Base-by-base conservation (phyloP, 2,113 vertebrate species). In the Carlito syrichta region DNA sequence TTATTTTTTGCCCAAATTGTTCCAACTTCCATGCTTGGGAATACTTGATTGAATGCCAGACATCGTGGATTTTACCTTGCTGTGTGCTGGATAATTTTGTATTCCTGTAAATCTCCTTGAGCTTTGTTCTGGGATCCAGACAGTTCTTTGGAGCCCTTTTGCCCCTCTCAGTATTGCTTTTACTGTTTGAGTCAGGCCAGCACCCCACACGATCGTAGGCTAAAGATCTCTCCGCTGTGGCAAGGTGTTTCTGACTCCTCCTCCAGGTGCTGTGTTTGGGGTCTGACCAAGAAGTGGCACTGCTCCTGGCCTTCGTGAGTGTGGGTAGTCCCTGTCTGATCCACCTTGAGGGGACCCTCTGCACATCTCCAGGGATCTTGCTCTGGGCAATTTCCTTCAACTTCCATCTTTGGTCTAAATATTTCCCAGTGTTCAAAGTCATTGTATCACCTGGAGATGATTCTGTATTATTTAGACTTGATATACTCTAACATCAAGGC, bases 261-360 rank as follows among this genome's bases (percentile, higher is more conserved):
- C 22, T 32, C 32, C 25, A 32, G 17, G 17, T 16, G 14, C 43
- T 54, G 2, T 50, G 4, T 43, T 56, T 5, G 13, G 8, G 40
- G 12, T 56, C 35, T 76, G 58, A 40, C 74, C 3, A 10, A 12
- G 32, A 66, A n/a, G 32, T 20, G 27, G n/a, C 14, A 52, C 56
- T 8, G 20, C 22, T 60, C 48, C 52, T 9, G n/a, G 3, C 71
- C 35, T 16, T 2, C 45, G 22, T 16, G n/a, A 56, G n/a, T 38
- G 22, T 58, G 5, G 5, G 17, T 62, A 2, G 1, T 17, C 43
- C 56, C 45, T 81, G 25, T 12, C 74, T 4, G 0, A 43, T 1
- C 25, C 17, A 66, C 12, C 77, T 14, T 8, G 38, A 19, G n/a
- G 60, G 60, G 43, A 30, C 54, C n/a, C 7, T 54, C 27, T n/a